phyloP scores from a whole-genome alignment of 2,888 invertebrate genomes.

The Lepas anatifera region DNA sequence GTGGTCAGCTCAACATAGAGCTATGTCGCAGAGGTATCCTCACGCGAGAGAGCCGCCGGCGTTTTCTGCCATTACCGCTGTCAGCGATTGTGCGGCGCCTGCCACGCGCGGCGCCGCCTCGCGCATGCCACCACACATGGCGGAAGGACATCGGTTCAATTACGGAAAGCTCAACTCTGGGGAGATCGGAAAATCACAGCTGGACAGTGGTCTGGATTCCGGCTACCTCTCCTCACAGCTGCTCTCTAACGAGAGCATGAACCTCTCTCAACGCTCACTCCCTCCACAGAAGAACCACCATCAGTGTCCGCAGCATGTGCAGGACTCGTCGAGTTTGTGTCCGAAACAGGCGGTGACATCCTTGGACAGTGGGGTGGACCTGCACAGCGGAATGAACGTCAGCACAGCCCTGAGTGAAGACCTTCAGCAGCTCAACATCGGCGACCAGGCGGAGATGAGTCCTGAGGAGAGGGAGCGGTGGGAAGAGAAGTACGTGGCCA shows the following conservation, averaged over 20 bases:
- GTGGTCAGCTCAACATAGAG: too few relatives aligned
- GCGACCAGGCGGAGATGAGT: background rate
- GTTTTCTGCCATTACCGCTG: background rate
- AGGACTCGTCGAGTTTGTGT: background rate
- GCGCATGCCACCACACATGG: background rate
- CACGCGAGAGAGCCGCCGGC: too few relatives aligned
- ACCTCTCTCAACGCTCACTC: background rate
- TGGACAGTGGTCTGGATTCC: slow-evolving; percentile 13
- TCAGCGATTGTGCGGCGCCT: background rate
- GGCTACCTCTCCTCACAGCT: background rate
- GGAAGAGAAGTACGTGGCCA: slow-evolving; percentile 14
- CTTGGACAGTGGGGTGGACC: background rate
- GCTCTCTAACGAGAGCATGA: background rate
- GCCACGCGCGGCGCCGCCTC: background rate
- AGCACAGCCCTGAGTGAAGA: too few relatives aligned
- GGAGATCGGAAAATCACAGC: too few relatives aligned
- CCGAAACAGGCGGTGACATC: background rate
- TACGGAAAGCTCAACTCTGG: too few relatives aligned
- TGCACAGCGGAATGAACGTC: background rate
- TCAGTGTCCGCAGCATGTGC: too few relatives aligned
- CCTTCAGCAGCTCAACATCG: too few relatives aligned
- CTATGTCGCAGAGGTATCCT: too few relatives aligned
- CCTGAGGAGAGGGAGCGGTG: background rate
- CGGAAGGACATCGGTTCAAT: background rate
- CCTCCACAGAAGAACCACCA: too few relatives aligned